Evolutionary conservation across 2,888 invertebrate genomes (phyloP).

Genomic region (Heliconius aoede): DNA sequence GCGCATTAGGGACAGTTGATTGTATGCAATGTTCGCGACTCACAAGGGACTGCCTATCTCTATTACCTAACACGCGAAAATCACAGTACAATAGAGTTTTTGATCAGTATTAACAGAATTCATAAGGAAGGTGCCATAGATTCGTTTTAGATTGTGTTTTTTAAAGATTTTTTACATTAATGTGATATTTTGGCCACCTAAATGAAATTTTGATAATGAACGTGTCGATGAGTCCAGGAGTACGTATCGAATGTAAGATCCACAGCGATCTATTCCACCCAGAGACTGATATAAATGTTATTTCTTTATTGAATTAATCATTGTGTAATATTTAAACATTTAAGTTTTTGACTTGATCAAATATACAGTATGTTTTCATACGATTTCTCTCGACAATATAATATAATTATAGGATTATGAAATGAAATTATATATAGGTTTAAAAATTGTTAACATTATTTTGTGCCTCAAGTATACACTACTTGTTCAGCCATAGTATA

Average conservation of each 20-base stretch:
- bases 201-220: not conserved
- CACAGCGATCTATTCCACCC: not conserved
- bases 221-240: not conserved
- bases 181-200: constrained; percentile 20
- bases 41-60: not conserved
- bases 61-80: not conserved
- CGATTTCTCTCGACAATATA: constrained; percentile 7
- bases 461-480: constrained; percentile 18
- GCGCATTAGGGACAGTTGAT: not conserved
- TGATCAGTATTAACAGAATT: constrained; percentile 65
- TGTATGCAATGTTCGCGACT: not conserved
- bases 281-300: constrained; percentile 22
- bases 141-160: constrained; percentile 33
- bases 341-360: not conserved
- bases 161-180: not conserved
- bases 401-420: constrained; percentile 2
- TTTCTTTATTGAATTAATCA: constrained; percentile 6
- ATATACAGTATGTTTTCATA: constrained; percentile 16
- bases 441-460: constrained; percentile 12
- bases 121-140: constrained; percentile 65
- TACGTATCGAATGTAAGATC: not conserved
- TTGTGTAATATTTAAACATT: constrained; percentile 6
- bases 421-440: constrained; percentile 9
- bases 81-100: constrained; percentile 60
- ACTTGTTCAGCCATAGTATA: constrained; percentile 26